Evolutionary conservation across 1,140 invertebrate species (phyloP).

Genomic region (Brachionus koreanus): DNA sequence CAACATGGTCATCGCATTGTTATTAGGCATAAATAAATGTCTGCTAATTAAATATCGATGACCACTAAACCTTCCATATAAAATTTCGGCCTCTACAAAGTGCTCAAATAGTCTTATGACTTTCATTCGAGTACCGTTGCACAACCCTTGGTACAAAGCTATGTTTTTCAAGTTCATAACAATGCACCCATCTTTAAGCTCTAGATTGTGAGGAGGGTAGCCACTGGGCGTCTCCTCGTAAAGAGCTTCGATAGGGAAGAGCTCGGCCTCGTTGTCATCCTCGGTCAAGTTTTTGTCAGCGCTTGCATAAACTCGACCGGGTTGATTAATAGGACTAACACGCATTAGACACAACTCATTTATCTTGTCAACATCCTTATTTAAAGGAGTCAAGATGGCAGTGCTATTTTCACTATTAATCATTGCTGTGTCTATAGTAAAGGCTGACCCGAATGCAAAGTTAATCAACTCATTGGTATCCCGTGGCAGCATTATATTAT

Average conservation of each 20-base stretch:
- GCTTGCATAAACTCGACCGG: conserved; percentile 21
- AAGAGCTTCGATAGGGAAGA: conserved; percentile 53
- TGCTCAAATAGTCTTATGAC: conserved; percentile 47
- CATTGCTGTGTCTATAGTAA: conserved; percentile 41
- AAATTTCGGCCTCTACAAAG: conserved; percentile 47
- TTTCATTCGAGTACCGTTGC: conserved; percentile 56
- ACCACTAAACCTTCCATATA: conserved; percentile 40
- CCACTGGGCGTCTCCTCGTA: conserved; percentile 52
- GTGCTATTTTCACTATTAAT: conserved; percentile 45
- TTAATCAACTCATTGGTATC: neutral
- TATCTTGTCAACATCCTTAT: conserved; percentile 23
- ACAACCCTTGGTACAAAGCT: conserved; percentile 49
- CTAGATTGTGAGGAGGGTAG: conserved; percentile 54
- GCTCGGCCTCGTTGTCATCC: conserved; percentile 46
- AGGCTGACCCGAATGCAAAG: conserved; percentile 18
- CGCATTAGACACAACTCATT: conserved; percentile 43
- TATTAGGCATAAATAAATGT: conserved; percentile 45
- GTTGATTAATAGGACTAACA: conserved; percentile 43
- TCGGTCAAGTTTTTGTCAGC: conserved; percentile 46
- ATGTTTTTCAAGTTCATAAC: conserved; percentile 58
- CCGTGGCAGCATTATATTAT: neutral
- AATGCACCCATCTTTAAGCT: conserved; percentile 52
- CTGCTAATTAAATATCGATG: conserved; percentile 47
- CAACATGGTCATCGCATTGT: conserved; percentile 47
- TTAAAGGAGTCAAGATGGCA: conserved; percentile 9